Evolutionary conservation across 2,888 invertebrate genomes (phyloP).

Genomic region (Drosophila trichaetosa): DNA sequence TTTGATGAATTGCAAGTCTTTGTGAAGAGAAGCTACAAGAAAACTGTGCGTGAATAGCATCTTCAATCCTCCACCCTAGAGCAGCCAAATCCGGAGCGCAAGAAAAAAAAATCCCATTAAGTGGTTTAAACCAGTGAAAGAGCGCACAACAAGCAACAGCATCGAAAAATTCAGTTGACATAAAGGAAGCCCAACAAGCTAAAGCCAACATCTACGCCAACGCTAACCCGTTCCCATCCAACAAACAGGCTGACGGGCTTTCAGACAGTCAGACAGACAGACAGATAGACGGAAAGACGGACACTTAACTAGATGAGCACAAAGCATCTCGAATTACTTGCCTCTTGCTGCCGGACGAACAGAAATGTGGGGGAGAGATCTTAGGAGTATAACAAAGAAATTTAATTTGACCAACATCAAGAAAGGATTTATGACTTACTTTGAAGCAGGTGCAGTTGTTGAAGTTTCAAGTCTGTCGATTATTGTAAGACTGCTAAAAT

Average conservation of each 20-base stretch:
- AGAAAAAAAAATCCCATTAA: constrained; percentile 58
- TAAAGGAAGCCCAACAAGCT: constrained; percentile 51
- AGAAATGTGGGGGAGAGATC: background rate
- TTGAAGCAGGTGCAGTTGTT: constrained; percentile 16
- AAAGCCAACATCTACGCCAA: constrained; percentile 23
- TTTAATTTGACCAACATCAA: constrained; percentile 64
- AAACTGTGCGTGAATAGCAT: constrained; percentile 72
- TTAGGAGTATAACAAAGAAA: constrained; percentile 42
- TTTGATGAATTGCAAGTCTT: constrained; percentile 79
- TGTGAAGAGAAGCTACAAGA: constrained; percentile 73
- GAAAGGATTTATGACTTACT: constrained; percentile 54
- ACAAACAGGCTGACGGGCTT: background rate
- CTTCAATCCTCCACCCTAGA: constrained; percentile 9
- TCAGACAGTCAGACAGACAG: constrained; percentile 1
- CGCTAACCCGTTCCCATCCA: constrained; percentile 2
- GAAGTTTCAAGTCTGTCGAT: background rate
- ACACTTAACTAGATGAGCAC: constrained; percentile 49
- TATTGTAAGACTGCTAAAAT: constrained; percentile 8
- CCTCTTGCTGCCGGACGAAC: constrained; percentile 32
- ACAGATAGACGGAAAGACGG: constrained; percentile 12
- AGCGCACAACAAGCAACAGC: constrained; percentile 59
- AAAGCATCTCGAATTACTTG: constrained; percentile 77
- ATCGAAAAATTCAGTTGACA: constrained; percentile 76
- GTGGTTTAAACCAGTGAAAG: constrained; percentile 72
- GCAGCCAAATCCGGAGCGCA: constrained; percentile 17